Evolutionary conservation across 1,140 invertebrate species (phyloP), one percentile per base, ranked within the genome.

Genomic region (Cotesia chilonis): DNA sequence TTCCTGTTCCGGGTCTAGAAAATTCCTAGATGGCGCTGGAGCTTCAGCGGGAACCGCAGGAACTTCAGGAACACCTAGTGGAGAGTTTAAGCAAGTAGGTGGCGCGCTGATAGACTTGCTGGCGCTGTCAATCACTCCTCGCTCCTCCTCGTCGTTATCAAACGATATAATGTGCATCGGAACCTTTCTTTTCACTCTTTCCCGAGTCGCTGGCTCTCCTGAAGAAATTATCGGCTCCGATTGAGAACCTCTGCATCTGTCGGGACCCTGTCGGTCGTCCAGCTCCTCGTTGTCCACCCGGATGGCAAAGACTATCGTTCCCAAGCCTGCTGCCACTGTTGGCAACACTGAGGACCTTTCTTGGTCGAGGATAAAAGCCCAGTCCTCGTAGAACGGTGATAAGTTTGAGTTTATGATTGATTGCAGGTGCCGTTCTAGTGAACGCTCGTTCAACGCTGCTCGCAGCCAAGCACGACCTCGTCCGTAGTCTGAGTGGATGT

Each of bases 291-390:
- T 94, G 83, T 97, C 95, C 76, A 96, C 94, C 79, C 91, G 94
- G 79, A 97, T 92, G 35, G 96, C 96, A 88, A 98, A 98, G 75
- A 97, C 88, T 81, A 97, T 93, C 52, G 94, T 92, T 73, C 91
- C 92, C 79, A 97, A 88, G 72, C 94, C 94, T 87, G 93, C 92
- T 70, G 94, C 94, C 85, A 95, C 91, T 83, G 92, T 93, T 38
- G 94, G 92, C 68, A 97, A 84, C 84, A 94, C 89, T 74, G 89
- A 91, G 73, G 89, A 91, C 75, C 90, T 89, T 82, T 96, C 94
- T 75, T 91, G 88, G 85, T 95, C 93, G 69, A 92, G 81, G 28
- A 96, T 83, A 78, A 96, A 91, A 59, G 96, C 92, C 90, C 93
- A 94, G 68, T 92, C 90, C 84, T 96, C 94, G 87, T 96, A 98